These are phyloP conservation scores for Lasioglossum marginatum DNA, from an alignment of 2,888 invertebrate species.

Conservation along the genomic window DNA sequence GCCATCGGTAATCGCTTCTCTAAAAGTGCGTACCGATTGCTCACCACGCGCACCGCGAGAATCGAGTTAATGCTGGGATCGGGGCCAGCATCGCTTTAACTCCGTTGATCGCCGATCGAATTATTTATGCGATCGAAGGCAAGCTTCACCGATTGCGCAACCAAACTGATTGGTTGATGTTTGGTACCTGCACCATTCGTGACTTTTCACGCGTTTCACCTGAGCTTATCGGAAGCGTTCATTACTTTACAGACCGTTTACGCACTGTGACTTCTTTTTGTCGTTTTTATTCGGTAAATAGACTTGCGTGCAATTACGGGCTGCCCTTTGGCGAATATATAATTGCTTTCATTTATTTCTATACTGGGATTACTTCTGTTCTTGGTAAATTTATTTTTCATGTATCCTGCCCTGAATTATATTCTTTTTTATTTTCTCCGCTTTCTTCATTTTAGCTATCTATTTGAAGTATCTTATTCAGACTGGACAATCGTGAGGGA, in stretches of 20 bases:
- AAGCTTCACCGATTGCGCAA: background rate
- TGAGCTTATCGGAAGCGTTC: background rate
- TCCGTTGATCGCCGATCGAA: conserved; percentile 16
- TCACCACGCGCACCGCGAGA: background rate
- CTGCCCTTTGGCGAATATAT: background rate
- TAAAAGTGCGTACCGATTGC: conserved; percentile 22
- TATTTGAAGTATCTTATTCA: too few relatives aligned
- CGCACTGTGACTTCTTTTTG: background rate
- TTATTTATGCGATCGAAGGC: conserved; percentile 15
- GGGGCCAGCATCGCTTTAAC: background rate
- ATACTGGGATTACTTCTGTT: background rate
- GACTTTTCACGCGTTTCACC: background rate
- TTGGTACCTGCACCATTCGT: background rate
- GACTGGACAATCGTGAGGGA: background rate
- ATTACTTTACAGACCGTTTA: background rate
- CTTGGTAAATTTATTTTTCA: background rate
- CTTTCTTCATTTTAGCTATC: background rate
- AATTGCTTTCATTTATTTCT: background rate
- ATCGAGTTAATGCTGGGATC: conserved; percentile 13
- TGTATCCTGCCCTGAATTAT: background rate
- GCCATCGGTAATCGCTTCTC: conserved; percentile 14
- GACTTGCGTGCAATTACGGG: background rate
- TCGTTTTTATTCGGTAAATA: background rate
- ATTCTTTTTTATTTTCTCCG: background rate
- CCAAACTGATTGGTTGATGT: background rate